Base-by-base conservation (phyloP, 2,888 invertebrate species). In the Ditylenchus weischeri region DNA sequence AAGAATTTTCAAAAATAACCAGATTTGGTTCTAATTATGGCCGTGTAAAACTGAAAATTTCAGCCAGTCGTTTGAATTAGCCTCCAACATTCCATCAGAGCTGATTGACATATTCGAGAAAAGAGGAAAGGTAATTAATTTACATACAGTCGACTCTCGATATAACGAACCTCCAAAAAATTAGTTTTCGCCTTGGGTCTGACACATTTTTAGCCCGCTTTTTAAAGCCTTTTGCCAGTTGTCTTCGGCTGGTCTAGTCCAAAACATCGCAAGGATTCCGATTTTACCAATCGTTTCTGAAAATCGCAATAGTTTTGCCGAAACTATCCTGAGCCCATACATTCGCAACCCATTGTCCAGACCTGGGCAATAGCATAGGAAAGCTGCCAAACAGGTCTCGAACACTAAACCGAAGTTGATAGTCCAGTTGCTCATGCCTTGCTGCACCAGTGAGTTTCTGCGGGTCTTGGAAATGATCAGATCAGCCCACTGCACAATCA, bases 271-370 rank as follows among this genome's bases (percentile, higher is more conserved):
- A n/a, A n/a, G n/a, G n/a, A n/a, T n/a, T n/a, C n/a, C n/a, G n/a
- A n/a, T n/a, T n/a, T n/a, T n/a, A n/a, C n/a, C n/a, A n/a, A n/a
- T n/a, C n/a, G n/a, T n/a, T n/a, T n/a, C n/a, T n/a, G n/a, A n/a
- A n/a, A n/a, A n/a, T n/a, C n/a, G n/a, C n/a, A n/a, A n/a, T n/a
- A n/a, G n/a, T n/a, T n/a, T n/a, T n/a, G n/a, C n/a, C n/a, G n/a
- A n/a, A n/a, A n/a, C n/a, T n/a, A n/a, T n/a, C 73, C 74, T 68
- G 11, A 93, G 90, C 83, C 93, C 93, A 88, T 91, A 93, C 93
- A 93, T 93, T 86, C 93, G 89, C 83, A 94, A 89, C 85, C 93
- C 93, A 87, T 92, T 92, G 87, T 93, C 93, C 91, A 93, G 92
- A 83, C 93, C 93, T 74, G 93, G 94, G 75, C 91, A 91, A 88